Base-by-base conservation (phyloP, 2,797 vertebrate species). In the Myotis vivesi region DNA sequence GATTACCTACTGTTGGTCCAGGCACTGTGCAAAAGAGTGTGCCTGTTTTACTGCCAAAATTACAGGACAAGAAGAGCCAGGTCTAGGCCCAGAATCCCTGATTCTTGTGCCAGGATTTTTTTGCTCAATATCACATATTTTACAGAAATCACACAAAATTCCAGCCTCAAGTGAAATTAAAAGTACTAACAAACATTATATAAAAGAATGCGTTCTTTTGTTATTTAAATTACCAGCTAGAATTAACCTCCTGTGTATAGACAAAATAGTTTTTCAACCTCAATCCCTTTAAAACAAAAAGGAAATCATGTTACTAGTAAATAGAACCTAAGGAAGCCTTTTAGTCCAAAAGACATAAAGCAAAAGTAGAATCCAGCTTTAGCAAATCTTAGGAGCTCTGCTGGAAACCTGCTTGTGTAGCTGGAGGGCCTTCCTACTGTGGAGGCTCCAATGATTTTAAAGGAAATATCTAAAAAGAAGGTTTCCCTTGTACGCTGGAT, bases 61-160 rank as follows among this genome's bases (percentile, higher is more conserved):
- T 49, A 62, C 13, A 79, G 64, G 57, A 28, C 83, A 69, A 57
- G 53, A 66, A 25, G 38, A 89, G 36, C 13, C 10, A 95, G 77
- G 17, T 20, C 22, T 66, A 71, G 44, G 62, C 17, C 36, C 72
- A 66, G 49, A 86, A 82, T 82, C 28, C 41, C 72, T 62, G 64
- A 75, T 73, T 85, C 46, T 73, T 46, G 17, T 51, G 64, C n/a
- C 75, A 86, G 71, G 13, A 71, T 22, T 22, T 69, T 84, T 89
- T 79, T 79, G 36, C 30, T 87, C 46, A 87, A 28, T 87, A 10
- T 79, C 76, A 23, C 30, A 57, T 88, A 49, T 38, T 95, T 95
- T 69, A 51, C 68, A 92, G 38, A 87, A 96, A 86, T 91, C 84
- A 79, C 55, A 73, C 12, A 57, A 76, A 94, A 85, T 81, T 93